Evolutionary conservation across 2,888 invertebrate species (phyloP), one percentile per base, ranked within the genome.

Genomic region (Epinotia demarniana): DNA sequence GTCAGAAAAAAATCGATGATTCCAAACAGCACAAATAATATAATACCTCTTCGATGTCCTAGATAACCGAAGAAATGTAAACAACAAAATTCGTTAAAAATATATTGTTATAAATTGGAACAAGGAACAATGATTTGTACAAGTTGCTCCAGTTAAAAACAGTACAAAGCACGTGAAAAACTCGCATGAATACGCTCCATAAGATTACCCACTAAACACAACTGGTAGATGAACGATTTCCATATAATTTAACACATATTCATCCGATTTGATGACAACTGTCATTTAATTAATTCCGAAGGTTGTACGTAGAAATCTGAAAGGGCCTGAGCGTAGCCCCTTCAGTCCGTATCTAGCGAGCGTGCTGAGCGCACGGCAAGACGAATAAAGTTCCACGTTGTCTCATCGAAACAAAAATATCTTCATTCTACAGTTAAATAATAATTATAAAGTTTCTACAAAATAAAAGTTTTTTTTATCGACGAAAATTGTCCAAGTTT

Each of bases 311-410:
- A n/a, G 53, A 53, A n/a, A n/a, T 81, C 79, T 77, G 78, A 81
- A 81, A 80, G 72, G 73, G 55, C 76, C 64, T 4, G 60, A 49
- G 33, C 23, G 33, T 72, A 60, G 6, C 61, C 64, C 66, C 79
- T 80, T 85, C 87, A 85, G 84, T 86, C 81, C 77, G 79, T 80
- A 81, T 73, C 80, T 80, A 83, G 82, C 85, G 70, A 80, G 81
- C 86, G 83, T 71, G 76, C 81, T 81, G 81, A 79, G 80, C 83
- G 85, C 84, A 87, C 87, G 82, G 73, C 78, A 74, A 67, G 77
- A 69, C 69, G 70, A 81, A 75, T 66, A 69, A 60, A 76, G 76
- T 72, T 74, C 68, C 63, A 67, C 80, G 80, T 77, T 75, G 80
- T 74, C 82, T 84, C 84, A 79, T 71, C 83, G 81, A 27, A 2